Conservation (phyloP, 2,797 vertebrate genomes). For the Parotocinclus haroldoi region DNA sequence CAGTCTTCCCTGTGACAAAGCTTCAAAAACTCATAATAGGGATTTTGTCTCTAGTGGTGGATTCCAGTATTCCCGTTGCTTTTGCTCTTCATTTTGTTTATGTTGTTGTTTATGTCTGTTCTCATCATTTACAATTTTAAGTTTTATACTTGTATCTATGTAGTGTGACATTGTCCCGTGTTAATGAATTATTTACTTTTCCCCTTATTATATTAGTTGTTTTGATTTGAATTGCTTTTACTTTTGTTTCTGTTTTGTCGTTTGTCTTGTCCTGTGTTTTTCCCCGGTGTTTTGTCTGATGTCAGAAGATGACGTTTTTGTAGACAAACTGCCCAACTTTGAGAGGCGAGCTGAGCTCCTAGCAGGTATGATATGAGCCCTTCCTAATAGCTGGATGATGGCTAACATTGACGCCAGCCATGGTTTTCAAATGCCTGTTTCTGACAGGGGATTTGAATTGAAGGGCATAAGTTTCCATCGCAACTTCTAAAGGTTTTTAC, state of each 20-base stretch:
- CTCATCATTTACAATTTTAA: conserved; percentile 15
- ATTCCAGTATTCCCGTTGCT: not conserved
- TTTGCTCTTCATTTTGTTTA: conserved; percentile 18
- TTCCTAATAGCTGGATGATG: conserved; percentile 40
- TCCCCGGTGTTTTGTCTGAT: conserved; percentile 70
- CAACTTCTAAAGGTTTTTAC: not conserved
- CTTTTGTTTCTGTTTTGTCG: conserved; percentile 47
- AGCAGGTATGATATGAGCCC: conserved; percentile 79
- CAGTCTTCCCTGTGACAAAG: no score
- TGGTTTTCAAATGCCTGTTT: conserved; percentile 61
- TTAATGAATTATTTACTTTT: conserved; percentile 36
- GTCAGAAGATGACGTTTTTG: conserved; percentile 89
- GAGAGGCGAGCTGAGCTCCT: conserved; percentile 83
- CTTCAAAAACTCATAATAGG: no score
- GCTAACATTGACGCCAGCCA: conserved; percentile 52
- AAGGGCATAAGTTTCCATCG: conserved; percentile 44
- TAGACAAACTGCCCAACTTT: conserved; percentile 89
- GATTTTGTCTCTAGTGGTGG: no score
- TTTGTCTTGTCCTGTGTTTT: conserved; percentile 43
- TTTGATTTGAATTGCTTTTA: conserved; percentile 47
- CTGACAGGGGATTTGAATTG: conserved; percentile 49
- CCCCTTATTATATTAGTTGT: conserved; percentile 42
- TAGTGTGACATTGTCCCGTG: conserved; percentile 28
- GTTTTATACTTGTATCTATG: conserved; percentile 20
- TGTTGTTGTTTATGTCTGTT: conserved; percentile 4